Conservation (phyloP, 2,113 vertebrate genomes). For the Ibidorhyncha struthersii region DNA sequence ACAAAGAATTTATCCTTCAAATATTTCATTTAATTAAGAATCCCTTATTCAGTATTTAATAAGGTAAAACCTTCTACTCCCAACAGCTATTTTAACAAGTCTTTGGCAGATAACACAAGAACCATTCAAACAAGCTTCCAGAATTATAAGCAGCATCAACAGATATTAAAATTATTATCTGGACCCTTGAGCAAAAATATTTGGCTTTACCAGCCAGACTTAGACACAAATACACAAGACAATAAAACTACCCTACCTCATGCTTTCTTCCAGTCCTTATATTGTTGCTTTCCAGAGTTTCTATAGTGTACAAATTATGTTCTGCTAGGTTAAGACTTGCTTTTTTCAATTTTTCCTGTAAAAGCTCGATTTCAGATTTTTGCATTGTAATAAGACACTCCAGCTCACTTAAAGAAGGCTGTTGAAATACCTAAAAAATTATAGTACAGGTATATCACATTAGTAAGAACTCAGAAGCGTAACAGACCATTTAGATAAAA, state of each 20-base stretch:
- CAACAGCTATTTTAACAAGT: constrained; percentile 66
- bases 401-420: constrained; percentile 50
- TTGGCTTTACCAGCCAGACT: constrained; percentile 61
- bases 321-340: constrained; percentile 48
- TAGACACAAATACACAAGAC: constrained; percentile 60
- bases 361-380: constrained; percentile 73
- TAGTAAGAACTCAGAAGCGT: not conserved
- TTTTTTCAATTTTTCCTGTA: constrained; percentile 70
- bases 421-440: constrained; percentile 49
- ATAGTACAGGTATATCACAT: not conserved
- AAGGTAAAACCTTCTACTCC: constrained; percentile 64
- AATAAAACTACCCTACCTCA: constrained; percentile 62
- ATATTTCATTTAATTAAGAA: constrained; percentile 68
- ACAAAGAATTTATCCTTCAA: constrained; percentile 61
- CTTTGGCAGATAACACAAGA: constrained; percentile 66
- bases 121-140: constrained; percentile 60
- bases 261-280: constrained; percentile 40
- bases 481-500: not conserved
- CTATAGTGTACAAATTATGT: not conserved
- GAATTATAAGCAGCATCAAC: constrained; percentile 64
- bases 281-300: constrained; percentile 32
- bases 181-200: constrained; percentile 63
- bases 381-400: constrained; percentile 65
- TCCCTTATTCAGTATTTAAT: constrained; percentile 61
- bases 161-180: constrained; percentile 69